Percentiles rank a stretch among this genome's conserved stretches.
phyloP scores from a whole-genome alignment of 2,113 vertebrate species.

The Myxocyprinus asiaticus region DNA sequence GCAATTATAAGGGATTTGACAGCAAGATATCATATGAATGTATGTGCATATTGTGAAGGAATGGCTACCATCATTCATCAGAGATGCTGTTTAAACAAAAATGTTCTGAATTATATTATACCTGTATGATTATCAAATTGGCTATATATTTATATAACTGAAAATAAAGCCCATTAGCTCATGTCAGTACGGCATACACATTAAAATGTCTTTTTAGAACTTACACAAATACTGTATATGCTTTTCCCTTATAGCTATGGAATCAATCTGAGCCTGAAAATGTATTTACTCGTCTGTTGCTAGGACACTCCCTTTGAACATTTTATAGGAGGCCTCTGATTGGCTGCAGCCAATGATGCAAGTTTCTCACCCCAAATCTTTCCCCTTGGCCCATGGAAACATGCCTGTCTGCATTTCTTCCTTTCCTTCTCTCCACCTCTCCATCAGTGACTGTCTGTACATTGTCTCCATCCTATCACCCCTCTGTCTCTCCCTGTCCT shows the following conservation, averaged over 20 bases:
- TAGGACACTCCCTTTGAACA: conserved; percentile 85
- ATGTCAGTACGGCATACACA: background rate
- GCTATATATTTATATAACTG: background rate
- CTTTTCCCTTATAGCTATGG: conserved; percentile 37
- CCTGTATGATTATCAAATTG: background rate
- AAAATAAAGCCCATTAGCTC: background rate
- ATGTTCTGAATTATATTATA: background rate
- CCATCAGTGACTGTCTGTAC: conserved; percentile 7
- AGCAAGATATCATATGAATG: too few relatives aligned
- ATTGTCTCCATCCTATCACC: background rate
- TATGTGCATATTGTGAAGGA: background rate
- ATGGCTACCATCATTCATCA: background rate
- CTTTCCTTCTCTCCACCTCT: conserved; percentile 35
- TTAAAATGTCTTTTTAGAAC: background rate
- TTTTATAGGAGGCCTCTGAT: conserved; percentile 70
- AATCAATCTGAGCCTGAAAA: conserved; percentile 66
- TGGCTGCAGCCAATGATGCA: conserved; percentile 77
- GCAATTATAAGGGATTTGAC: background rate
- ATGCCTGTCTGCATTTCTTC: conserved; percentile 68
- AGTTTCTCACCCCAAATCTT: conserved; percentile 77
- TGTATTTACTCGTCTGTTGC: conserved; percentile 81
- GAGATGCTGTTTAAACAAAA: background rate
- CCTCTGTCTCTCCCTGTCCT: conserved; percentile 37
- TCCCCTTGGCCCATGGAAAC: conserved; percentile 76
- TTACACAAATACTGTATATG: background rate